Evolutionary conservation across 2,888 invertebrate species (phyloP), one percentile per base, ranked within the genome.

Genomic region (Drosophila affinis): DNA sequence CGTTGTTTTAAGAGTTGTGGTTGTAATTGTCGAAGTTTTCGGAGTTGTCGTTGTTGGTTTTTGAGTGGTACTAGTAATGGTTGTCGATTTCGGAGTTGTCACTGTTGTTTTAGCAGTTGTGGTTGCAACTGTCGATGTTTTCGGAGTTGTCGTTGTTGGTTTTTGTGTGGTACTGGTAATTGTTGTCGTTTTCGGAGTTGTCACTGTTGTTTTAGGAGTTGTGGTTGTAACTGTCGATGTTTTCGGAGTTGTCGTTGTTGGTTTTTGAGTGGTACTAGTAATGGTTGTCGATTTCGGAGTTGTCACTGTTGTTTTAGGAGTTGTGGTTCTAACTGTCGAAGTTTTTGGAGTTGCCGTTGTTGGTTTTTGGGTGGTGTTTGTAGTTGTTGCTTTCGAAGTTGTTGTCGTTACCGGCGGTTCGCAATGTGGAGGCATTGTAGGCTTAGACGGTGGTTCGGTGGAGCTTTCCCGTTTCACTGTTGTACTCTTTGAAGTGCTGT

Each of bases 231-330:
- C 2, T 9, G 29, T 29, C 29, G 29, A 2, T 3, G 21, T 18
- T 39, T 51, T 51, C 1, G 44, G 12, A 2, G 57, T 44, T 2
- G 58, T 53, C 0, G 39, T 54, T 24, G 53, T 34, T 3, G 29
- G 44, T 3, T 29, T 21, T 9, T 52, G 21, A 7, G 58, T 49
- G 3, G 49, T 58, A 6, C 58, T 72, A n/a, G 60, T 32, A 14
- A 6, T 2, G 3, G 14, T 14, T 3, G 39, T 39, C 1, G 52
- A 14, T 32, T 18, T 52, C 12, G 17, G 29, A 6, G 52, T 53
- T 17, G 55, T 45, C 1, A 3, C 4, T 18, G 53, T 52, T 9
- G 12, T 21, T 3, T 68, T 10, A 0, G 39, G 14, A 14, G 39
- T 2, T 39, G 14, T 39, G 39, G 39, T 39, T 9, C 27, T 48